Evolutionary conservation across 2,888 invertebrate genomes (phyloP).

Genomic region (Halictus quadricinctus): DNA sequence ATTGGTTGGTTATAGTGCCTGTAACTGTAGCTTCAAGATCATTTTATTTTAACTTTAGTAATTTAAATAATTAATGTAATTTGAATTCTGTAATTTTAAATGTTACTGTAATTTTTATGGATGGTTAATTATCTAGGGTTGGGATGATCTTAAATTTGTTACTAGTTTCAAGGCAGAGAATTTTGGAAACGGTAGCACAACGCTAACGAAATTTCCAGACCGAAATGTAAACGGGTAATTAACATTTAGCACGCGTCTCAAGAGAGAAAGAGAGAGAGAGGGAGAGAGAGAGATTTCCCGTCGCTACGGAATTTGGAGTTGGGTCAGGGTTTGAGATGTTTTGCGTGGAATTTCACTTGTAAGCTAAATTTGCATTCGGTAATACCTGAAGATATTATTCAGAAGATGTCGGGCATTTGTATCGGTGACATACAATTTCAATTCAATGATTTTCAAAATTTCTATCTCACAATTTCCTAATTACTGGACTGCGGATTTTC

Average conservation of each 20-base stretch:
- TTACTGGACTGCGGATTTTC: background rate
- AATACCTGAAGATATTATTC: background rate
- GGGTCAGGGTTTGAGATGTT: background rate
- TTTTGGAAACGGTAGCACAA: background rate
- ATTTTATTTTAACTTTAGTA: no score
- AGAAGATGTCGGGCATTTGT: background rate
- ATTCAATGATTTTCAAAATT: background rate
- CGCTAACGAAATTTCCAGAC: background rate
- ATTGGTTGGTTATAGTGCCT: no score
- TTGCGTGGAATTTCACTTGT: slow-evolving; percentile 1
- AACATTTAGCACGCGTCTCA: background rate
- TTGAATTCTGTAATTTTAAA: background rate
- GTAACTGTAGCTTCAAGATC: no score
- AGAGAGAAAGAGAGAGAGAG: background rate
- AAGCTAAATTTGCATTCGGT: background rate
- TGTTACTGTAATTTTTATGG: background rate
- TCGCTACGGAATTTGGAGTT: background rate
- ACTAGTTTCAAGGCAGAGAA: background rate
- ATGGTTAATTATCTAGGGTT: background rate
- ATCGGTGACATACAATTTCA: background rate
- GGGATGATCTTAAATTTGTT: background rate
- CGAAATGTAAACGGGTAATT: background rate
- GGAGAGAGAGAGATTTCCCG: background rate
- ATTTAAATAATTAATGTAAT: no score
- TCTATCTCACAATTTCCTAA: background rate